Base-by-base conservation (phyloP, 2,888 invertebrate species). In the Tenthredo livida region DNA sequence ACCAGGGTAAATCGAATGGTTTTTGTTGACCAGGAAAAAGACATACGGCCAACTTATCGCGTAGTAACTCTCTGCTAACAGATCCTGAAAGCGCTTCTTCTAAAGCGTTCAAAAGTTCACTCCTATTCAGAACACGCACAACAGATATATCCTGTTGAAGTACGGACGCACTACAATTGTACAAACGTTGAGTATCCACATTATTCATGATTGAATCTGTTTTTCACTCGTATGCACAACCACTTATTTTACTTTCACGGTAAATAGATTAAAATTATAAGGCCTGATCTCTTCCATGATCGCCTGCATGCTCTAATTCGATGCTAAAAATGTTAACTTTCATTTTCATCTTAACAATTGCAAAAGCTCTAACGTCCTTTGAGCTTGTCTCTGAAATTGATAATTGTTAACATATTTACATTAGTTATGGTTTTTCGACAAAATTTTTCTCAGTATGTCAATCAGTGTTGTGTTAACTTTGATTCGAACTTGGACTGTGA, bases 1-100 rank as follows among this genome's bases (percentile, higher is more conserved):
- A 94, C 91, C 93, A 92, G 0, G 93, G 95, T 96, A 97, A 89
- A 94, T 93, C 54, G 94, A 90, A 91, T 0, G 91, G 91, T 40
- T 89, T 89, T 61, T 89, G 87, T 54, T 90, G 90, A 72, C 88
- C 86, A 40, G 87, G 85, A 43, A 87, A 87, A 0, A 90, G 83
- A 72, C 91, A 91, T 25, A 90, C 88, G 9, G 86, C 82, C 6
- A 91, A 86, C 47, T 87, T 88, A 54, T 88, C 86, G 3, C 86
- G 86, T 2, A 91, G 85, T n/a, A 86, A 5, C 3, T 90, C 89
- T 25, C 86, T 85, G 58, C 77, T 86, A 2, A 83, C 84, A 33
- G 90, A 90, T 73, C 84, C 87, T 2, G 87, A 78, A 5, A 91
- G 85, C 10, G 88, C 88, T n/a, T 90, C 88, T 25, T 88, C 87